Evolutionary conservation across 2,888 invertebrate species (phyloP).

Genomic region (Eupithecia subumbrata): DNA sequence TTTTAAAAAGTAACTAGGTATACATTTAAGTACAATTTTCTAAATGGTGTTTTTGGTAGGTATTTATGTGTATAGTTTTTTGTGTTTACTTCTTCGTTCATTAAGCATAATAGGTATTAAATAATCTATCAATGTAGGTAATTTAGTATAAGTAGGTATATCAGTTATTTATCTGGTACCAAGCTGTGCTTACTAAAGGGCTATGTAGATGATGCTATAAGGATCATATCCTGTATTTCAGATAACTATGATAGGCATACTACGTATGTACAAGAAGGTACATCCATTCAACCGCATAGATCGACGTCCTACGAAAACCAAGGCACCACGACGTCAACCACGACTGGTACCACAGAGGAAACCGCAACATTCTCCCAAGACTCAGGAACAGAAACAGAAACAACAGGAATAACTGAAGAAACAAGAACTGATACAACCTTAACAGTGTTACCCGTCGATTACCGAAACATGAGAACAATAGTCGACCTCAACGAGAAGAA

Average conservation of each 20-base stretch:
- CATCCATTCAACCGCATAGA: background rate
- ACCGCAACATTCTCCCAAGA: conserved; percentile 14
- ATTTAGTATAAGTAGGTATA: background rate
- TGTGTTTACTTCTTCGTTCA: too few relatives aligned
- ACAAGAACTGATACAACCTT: conserved; percentile 55
- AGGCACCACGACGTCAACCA: background rate
- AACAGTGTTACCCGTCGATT: conserved; percentile 51
- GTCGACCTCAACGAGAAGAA: conserved; percentile 5
- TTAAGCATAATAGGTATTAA: too few relatives aligned
- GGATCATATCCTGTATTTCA: background rate
- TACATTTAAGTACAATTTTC: too few relatives aligned
- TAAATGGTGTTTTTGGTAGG: too few relatives aligned
- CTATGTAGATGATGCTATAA: background rate
- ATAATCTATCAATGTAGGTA: too few relatives aligned
- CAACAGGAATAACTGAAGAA: conserved; percentile 24
- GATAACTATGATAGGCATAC: background rate
- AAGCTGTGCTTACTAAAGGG: background rate
- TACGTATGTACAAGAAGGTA: background rate
- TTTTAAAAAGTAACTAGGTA: too few relatives aligned
- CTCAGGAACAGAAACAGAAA: background rate
- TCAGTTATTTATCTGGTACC: background rate
- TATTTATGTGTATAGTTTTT: too few relatives aligned
- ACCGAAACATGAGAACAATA: conserved; percentile 32
- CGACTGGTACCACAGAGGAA: background rate
- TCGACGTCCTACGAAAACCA: background rate